phyloP scores from a whole-genome alignment of 2,113 vertebrate species.

The Gallinago undulata region DNA sequence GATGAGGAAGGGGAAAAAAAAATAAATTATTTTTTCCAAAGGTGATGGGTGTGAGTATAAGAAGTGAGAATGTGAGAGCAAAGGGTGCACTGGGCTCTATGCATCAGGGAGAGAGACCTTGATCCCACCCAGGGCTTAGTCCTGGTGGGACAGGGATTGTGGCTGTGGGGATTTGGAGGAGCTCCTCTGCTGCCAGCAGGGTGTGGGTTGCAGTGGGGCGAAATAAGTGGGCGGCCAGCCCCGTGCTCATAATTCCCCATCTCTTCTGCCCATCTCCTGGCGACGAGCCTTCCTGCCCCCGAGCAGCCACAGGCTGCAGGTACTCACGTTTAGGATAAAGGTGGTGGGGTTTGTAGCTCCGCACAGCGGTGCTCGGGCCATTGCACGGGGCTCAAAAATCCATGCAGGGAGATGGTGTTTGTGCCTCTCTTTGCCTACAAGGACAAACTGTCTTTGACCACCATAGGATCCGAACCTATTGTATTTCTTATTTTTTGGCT shows the following conservation, averaged over 20 bases:
- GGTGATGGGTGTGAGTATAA: not conserved
- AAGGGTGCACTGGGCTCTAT: not conserved
- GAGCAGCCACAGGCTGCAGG: not conserved
- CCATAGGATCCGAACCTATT: not conserved
- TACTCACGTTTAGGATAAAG: not conserved
- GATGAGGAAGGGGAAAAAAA: no score
- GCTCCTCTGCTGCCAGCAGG: not conserved
- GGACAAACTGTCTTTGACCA: not conserved
- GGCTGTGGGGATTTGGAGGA: not conserved
- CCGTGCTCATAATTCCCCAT: not conserved
- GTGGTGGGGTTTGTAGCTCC: not conserved
- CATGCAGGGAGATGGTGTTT: not conserved
- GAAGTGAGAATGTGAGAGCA: not conserved
- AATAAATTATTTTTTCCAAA: not conserved
- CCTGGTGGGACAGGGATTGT: not conserved
- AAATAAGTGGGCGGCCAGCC: not conserved
- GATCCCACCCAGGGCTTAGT: not conserved
- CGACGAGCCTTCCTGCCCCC: not conserved
- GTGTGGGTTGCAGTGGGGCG: not conserved
- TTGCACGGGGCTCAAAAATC: not conserved
- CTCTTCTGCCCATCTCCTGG: not conserved
- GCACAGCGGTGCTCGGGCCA: accelerated
- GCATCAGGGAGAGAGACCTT: not conserved
- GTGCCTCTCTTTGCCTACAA: not conserved
- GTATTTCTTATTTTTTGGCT: not conserved